Evolutionary conservation across 2,113 vertebrate genomes (phyloP).

Genomic region (Mesoclemmys tuberculata): DNA sequence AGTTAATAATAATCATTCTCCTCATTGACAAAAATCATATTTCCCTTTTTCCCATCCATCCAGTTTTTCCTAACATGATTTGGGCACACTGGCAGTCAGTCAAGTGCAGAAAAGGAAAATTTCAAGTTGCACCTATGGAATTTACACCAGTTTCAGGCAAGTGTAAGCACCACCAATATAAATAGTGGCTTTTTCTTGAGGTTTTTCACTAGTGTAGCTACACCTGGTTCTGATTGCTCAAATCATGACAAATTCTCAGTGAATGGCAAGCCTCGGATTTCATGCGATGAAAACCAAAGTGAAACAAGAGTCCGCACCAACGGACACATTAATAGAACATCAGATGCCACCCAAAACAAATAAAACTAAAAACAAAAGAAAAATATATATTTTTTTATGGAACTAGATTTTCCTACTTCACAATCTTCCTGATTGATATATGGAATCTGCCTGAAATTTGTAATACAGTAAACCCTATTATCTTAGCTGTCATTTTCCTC

Average conservation of each 20-base stretch:
- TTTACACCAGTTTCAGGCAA: not conserved
- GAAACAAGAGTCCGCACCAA: too few relatives aligned
- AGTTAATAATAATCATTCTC: not conserved
- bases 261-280: not conserved
- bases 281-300: too few relatives aligned
- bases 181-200: not conserved
- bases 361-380: not conserved
- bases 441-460: not conserved
- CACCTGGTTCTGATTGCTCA: not conserved
- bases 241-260: not conserved
- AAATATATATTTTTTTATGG: fast-evolving
- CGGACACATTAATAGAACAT: not conserved
- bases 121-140: not conserved
- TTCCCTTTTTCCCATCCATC: not conserved
- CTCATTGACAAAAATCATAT: not conserved
- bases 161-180: not conserved
- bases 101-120: not conserved
- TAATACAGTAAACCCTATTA: not conserved
- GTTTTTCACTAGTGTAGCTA: not conserved
- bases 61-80: not conserved
- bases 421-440: not conserved
- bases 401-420: not conserved
- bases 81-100: not conserved
- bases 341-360: not conserved
- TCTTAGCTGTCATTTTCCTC: not conserved